Conservation (phyloP, 2,888 invertebrate genomes). For the Eumacrocentrus americanus region DNA sequence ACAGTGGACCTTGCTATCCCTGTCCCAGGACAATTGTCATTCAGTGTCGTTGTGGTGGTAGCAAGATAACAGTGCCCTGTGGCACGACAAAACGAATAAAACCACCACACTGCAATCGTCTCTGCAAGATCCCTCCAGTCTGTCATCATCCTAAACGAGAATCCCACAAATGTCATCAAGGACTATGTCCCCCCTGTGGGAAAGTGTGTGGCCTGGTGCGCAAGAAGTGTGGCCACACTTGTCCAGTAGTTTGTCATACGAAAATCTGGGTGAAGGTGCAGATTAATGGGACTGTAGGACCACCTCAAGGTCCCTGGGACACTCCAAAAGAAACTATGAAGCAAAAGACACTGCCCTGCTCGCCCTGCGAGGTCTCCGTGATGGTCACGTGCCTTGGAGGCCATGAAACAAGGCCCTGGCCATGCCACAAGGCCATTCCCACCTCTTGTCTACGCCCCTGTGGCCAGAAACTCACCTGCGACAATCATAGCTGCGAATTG, state of each 20-base stretch:
- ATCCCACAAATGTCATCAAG: slow-evolving; percentile 81
- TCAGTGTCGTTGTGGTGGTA: slow-evolving; percentile 80
- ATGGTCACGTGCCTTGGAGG: slow-evolving; percentile 75
- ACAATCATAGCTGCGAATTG: slow-evolving; percentile 76
- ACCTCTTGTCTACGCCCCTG: slow-evolving; percentile 83
- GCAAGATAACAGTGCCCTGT: slow-evolving; percentile 82
- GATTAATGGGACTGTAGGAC: slow-evolving; percentile 58
- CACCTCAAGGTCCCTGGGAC: slow-evolving; percentile 70
- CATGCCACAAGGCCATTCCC: slow-evolving; percentile 73
- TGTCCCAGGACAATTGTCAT: slow-evolving; percentile 75
- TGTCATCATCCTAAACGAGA: slow-evolving; percentile 82
- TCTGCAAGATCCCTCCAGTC: slow-evolving; percentile 78
- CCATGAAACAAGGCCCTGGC: slow-evolving; percentile 72
- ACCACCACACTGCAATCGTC: slow-evolving; percentile 78
- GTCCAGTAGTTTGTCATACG: slow-evolving; percentile 77
- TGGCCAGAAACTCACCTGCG: slow-evolving; percentile 73
- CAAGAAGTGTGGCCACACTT: slow-evolving; percentile 71
- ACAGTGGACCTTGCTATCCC: slow-evolving; percentile 84
- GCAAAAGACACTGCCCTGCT: slow-evolving; percentile 69
- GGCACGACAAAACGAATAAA: slow-evolving; percentile 78
- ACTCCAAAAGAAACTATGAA: slow-evolving; percentile 56
- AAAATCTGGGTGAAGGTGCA: slow-evolving; percentile 71
- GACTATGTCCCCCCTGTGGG: slow-evolving; percentile 81
- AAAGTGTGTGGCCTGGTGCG: slow-evolving; percentile 72
- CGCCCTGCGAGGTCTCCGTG: slow-evolving; percentile 74